These are phyloP conservation scores for Brachyistius frenatus DNA, from an alignment of 2,113 vertebrate species.

Conservation along the genomic window DNA sequence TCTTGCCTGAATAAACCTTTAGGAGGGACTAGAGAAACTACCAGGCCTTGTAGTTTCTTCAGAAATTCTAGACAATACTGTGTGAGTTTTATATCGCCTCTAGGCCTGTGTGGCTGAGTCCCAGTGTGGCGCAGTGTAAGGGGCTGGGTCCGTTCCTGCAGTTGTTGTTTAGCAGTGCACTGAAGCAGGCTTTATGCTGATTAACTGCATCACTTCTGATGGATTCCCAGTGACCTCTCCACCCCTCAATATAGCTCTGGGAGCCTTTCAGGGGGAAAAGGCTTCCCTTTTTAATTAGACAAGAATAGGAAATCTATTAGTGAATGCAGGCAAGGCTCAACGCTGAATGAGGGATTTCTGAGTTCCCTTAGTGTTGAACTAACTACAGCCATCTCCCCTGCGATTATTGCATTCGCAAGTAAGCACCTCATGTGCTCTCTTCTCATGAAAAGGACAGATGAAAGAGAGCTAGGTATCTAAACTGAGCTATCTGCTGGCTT, in stretches of 20 bases:
- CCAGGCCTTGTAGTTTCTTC: not conserved
- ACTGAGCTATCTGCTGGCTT: not conserved
- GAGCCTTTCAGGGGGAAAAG: slow-evolving; percentile 54
- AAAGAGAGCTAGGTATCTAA: not conserved
- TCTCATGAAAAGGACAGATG: not conserved
- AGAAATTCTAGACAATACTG: slow-evolving; percentile 1
- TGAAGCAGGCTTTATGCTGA: slow-evolving; percentile 76
- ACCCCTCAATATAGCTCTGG: slow-evolving; percentile 57
- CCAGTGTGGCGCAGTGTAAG: slow-evolving; percentile 30
- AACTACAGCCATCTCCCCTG: slow-evolving; percentile 37
- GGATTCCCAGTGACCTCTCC: slow-evolving; percentile 69
- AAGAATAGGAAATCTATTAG: slow-evolving; percentile 75
- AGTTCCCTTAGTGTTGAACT: slow-evolving; percentile 39
- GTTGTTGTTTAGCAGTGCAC: slow-evolving; percentile 70
- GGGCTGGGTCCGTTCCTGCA: slow-evolving; percentile 40
- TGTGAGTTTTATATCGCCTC: not conserved
- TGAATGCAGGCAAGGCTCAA: slow-evolving; percentile 57
- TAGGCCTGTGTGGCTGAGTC: not conserved
- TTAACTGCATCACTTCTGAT: slow-evolving; percentile 77
- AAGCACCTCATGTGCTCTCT: not conserved
- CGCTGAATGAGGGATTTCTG: slow-evolving; percentile 40
- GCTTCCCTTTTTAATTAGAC: slow-evolving; percentile 75
- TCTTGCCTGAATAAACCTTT: slow-evolving; percentile 36
- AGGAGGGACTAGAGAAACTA: slow-evolving; percentile 17
- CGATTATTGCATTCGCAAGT: slow-evolving; percentile 16